These are phyloP conservation scores for Capromys pilorides DNA, from an alignment of 2,797 vertebrate genomes.

Conservation along the genomic window DNA sequence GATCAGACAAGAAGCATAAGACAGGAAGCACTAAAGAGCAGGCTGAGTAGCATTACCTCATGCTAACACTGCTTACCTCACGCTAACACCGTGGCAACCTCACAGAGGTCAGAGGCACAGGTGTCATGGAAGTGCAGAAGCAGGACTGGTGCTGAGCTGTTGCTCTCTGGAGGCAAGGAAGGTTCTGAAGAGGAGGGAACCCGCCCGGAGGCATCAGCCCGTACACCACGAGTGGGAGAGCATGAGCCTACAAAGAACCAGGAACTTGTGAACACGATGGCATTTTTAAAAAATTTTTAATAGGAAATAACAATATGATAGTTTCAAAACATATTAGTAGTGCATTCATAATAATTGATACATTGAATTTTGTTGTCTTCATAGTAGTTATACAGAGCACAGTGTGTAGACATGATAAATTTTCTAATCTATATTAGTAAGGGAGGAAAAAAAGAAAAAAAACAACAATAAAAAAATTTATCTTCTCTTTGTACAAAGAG, in stretches of 20 bases:
- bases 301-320: too few species aligned
- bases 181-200: background rate
- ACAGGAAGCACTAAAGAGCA: background rate
- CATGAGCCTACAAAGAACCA: background rate
- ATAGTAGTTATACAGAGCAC: too few species aligned
- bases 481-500: too few species aligned
- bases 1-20: constrained; percentile 32
- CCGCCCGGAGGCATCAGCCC: background rate
- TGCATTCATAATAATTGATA: too few species aligned
- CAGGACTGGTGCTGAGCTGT: background rate
- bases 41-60: background rate
- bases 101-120: background rate
- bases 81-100: background rate
- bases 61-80: background rate
- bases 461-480: too few species aligned
- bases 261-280: background rate
- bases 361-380: too few species aligned
- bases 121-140: background rate
- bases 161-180: background rate
- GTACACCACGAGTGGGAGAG: too few species aligned
- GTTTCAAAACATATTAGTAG: too few species aligned
- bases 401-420: too few species aligned
- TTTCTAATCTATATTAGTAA: too few species aligned
- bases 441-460: too few species aligned
- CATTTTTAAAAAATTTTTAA: too few species aligned